Evolutionary conservation across 2,113 vertebrate genomes (phyloP), one percentile per base, ranked within the genome.

Genomic region (Leucopsar rothschildi): DNA sequence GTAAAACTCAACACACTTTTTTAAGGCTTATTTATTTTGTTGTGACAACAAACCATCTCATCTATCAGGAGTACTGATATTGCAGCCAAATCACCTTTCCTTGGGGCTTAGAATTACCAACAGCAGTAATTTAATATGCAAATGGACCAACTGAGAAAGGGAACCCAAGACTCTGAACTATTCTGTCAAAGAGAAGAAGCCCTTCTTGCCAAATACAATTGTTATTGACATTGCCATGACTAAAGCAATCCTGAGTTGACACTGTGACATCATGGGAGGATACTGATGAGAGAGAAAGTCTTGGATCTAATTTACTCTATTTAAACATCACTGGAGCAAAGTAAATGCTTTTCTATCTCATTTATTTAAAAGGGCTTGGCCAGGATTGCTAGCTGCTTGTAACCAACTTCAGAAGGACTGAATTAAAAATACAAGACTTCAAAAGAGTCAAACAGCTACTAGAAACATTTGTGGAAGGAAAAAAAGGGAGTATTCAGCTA

Each of bases 331-430:
- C 77, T 87, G 76, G 47, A 97, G 87, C 72, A 81, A 21, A 69
- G 39, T 73, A 96, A 94, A 86, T 80, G 9, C 92, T 93, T 93
- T 96, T 89, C 63, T 81, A 92, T 82, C 29, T 93, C 55, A 37
- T 82, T 93, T 87, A 85, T 94, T 95, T 95, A 80, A 93, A 70
- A 90, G 72, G 49, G 53, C 64, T 59, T 80, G 66, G 56, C 77
- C 52, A 75, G 73, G 69, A 63, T 85, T 93, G 37, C 66, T 77
- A 68, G 50, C 47, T 96, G 47, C 76, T 94, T 77, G 29, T 89
- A 94, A 90, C 35, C 35, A 87, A 57, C 39, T 82, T 82, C 75
- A 88, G 65, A 87, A 69, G n/a, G 45, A 35, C 33, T 56, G 53
- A 90, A 84, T 69, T 76, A 82, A 83, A 95, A 71, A 56, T 4